These are phyloP conservation scores for Solen grandis DNA, from an alignment of 1,140 invertebrate genomes.

Conservation along the genomic window DNA sequence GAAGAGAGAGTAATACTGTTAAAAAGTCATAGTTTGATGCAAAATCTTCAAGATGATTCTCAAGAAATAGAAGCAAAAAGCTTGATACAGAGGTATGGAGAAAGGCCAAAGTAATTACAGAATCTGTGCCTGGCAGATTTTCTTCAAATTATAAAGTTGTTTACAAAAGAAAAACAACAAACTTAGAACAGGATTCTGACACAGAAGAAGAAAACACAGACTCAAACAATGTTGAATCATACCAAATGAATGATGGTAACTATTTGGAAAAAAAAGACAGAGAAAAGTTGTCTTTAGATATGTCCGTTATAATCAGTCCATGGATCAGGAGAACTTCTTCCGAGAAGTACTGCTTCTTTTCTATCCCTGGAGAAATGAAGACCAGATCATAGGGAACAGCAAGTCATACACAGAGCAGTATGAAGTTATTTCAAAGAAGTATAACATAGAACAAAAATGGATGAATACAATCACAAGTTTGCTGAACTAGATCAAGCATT, in stretches of 20 bases:
- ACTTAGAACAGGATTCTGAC: not conserved
- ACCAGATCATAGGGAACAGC: not conserved
- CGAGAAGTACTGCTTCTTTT: constrained; percentile 53
- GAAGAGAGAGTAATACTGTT: constrained; percentile 32
- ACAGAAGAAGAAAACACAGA: not conserved
- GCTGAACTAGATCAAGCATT: constrained; percentile 9
- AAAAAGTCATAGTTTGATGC: constrained; percentile 8
- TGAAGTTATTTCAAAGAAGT: not conserved
- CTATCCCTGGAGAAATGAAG: constrained; percentile 51
- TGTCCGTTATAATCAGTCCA: constrained; percentile 37
- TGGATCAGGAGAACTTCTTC: constrained; percentile 49
- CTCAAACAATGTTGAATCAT: not conserved
- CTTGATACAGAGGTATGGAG: constrained; percentile 9
- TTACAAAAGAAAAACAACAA: constrained; percentile 1
- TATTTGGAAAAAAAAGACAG: no score
- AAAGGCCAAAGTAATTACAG: constrained; percentile 17
- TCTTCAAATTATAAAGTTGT: constrained; percentile 4
- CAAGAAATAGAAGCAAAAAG: constrained; percentile 4
- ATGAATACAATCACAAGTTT: constrained; percentile 9
- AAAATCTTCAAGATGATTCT: not conserved
- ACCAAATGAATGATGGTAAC: not conserved
- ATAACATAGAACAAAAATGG: constrained; percentile 8
- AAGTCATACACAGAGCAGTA: constrained; percentile 8
- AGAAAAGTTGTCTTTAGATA: constrained; percentile 22
- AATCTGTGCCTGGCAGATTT: constrained; percentile 38